Conservation (phyloP, 2,888 invertebrate species). For the Abscondita cerata region DNA sequence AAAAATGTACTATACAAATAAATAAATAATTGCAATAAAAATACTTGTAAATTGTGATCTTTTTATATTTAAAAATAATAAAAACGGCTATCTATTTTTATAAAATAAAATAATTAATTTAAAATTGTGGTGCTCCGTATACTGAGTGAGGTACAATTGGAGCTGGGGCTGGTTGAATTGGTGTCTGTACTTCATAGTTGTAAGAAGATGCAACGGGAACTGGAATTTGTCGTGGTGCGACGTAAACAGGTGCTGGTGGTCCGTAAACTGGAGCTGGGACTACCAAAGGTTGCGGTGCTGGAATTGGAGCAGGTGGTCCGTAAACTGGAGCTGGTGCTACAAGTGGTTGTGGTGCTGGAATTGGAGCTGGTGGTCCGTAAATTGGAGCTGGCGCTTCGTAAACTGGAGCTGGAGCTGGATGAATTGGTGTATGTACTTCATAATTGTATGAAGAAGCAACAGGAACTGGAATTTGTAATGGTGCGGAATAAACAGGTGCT, state of each 20-base stretch:
- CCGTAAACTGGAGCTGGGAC: slow-evolving; percentile 8
- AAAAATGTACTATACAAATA: no score
- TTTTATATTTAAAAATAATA: no score
- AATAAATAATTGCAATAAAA: no score
- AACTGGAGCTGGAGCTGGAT: not conserved
- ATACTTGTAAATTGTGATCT: no score
- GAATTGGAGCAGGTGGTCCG: slow-evolving; percentile 7
- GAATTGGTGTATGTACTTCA: not conserved
- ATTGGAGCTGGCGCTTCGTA: not conserved
- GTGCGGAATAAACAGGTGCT: slow-evolving; percentile 5
- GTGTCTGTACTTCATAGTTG: not conserved
- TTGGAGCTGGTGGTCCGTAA: slow-evolving; percentile 7
- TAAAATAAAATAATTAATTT: no score
- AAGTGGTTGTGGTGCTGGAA: not conserved
- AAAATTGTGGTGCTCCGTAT: slow-evolving; percentile 9
- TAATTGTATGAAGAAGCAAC: not conserved
- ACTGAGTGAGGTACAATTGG: not conserved
- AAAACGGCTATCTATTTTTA: no score
- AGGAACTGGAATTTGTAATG: no score
- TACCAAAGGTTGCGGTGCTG: not conserved
- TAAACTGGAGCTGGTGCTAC: not conserved
- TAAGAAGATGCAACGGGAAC: not conserved
- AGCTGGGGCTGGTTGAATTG: not conserved
- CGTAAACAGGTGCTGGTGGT: not conserved
- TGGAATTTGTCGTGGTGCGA: not conserved